Evolutionary conservation across 2,888 invertebrate genomes (phyloP), one percentile per base, ranked within the genome.

Genomic region (Zonitis immaculata): DNA sequence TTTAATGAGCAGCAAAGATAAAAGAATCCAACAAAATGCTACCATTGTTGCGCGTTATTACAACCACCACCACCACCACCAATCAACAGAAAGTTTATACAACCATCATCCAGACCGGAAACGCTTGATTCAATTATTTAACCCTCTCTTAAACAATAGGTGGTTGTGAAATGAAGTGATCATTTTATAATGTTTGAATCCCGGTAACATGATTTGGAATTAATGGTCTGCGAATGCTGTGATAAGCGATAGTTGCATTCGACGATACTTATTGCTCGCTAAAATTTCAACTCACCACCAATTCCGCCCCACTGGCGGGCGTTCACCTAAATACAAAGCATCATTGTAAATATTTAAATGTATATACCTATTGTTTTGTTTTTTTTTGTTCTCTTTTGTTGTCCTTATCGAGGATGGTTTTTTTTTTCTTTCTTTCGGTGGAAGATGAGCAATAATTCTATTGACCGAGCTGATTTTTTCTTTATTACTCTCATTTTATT

Each of bases 91-190:
- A n/a, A n/a, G n/a, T n/a, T n/a, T n/a, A n/a, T 12, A n/a, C 26
- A 9, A 35, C 44, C 51, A 50, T 53, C 62, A 58, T 64, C 58
- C 65, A 66, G 66, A 66, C 67, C 66, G 69, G 67, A 69, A 68
- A 66, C 65, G 67, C 65, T 66, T 72, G 72, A 76, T 75, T 75
- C 76, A 76, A 76, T 76, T 76, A 76, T 76, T 76, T 76, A 76
- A 76, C 76, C 76, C 76, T 76, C 76, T 76, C 76, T 75, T 74
- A 75, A 75, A 76, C 76, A 76, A 76, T 76, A 76, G 76, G 76
- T 76, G 75, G 75, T 69, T 73, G 75, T 76, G 75, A 76, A 76
- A 76, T 75, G 76, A 76, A 75, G 74, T 73, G 75, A 74, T 75
- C 73, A 74, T 76, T 76, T 75, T 76, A 75, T 75, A 76, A 76